Evolutionary conservation across 2,888 invertebrate species (phyloP).

Genomic region (Peribatodes rhomboidaria): DNA sequence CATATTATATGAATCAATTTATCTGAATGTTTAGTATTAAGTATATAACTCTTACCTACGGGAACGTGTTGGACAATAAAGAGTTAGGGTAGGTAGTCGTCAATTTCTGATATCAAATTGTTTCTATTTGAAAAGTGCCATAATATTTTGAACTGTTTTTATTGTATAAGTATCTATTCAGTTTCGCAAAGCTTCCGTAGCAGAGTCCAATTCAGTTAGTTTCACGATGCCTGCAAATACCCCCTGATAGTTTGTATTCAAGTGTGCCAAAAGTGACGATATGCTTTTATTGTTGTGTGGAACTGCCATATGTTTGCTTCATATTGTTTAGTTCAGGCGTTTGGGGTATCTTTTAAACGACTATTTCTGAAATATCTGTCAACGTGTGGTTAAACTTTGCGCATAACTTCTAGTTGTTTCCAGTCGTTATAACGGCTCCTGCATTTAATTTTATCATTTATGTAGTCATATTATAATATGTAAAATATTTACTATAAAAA

Average conservation of each 20-base stretch:
- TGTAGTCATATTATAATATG: conserved; percentile 7
- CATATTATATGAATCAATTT: too few relatives aligned
- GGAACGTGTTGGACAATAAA: conserved; percentile 35
- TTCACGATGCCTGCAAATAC: conserved; percentile 12
- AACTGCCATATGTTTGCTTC: conserved; percentile 35
- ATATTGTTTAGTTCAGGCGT: conserved; percentile 9
- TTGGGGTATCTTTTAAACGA: conserved; percentile 12
- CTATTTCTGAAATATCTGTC: conserved; percentile 7
- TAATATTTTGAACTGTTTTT: conserved; percentile 52
- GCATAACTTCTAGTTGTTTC: conserved; percentile 16
- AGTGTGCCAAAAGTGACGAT: conserved; percentile 58
- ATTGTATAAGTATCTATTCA: conserved; percentile 68
- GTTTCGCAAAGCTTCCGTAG: conserved; percentile 43
- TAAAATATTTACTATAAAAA: conserved; percentile 27
- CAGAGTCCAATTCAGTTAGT: conserved; percentile 1
- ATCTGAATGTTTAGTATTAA: conserved; percentile 30
- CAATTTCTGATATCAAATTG: conserved; percentile 32
- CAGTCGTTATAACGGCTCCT: conserved; percentile 27
- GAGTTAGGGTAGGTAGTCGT: conserved; percentile 30
- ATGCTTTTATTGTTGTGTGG: conserved; percentile 39
- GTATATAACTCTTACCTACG: conserved; percentile 12
- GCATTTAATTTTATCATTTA: conserved; percentile 32
- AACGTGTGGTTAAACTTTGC: conserved; percentile 18
- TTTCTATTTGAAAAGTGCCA: conserved; percentile 45
- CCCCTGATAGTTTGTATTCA: conserved; percentile 36